Conservation (phyloP, 2,888 invertebrate species). For the Cantharis flavilabris region DNA sequence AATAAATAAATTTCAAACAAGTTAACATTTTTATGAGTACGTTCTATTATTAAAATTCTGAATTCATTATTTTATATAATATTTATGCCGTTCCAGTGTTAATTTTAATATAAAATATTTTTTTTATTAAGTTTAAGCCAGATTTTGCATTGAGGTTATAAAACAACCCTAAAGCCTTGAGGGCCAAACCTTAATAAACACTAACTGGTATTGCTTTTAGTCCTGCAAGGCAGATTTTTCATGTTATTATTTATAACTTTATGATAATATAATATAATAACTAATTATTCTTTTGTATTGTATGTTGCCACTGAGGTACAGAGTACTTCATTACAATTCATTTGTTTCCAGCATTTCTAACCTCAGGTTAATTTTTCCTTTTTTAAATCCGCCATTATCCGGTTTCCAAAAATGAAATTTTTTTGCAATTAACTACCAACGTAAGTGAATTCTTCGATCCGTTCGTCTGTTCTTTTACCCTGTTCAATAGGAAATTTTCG, state of each 20-base stretch:
- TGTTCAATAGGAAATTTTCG: no score
- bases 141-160: not conserved
- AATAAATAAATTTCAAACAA: not conserved
- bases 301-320: not conserved
- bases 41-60: slow-evolving; percentile 21
- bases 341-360: not conserved
- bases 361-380: slow-evolving; percentile 1
- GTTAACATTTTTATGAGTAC: not conserved
- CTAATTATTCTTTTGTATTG: not conserved
- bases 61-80: not conserved
- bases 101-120: not conserved
- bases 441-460: no score
- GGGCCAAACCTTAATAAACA: not conserved
- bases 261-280: not conserved
- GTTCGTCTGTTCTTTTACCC: no score
- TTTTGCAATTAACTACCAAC: no score
- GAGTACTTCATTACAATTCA: not conserved
- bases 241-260: not conserved
- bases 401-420: no score
- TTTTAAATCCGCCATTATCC: not conserved
- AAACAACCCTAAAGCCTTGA: not conserved
- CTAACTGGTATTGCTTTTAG: not conserved
- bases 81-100: not conserved
- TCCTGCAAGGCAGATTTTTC: not conserved
- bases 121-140: not conserved